Evolutionary conservation across 2,113 vertebrate genomes (phyloP), one percentile per base, ranked within the genome.

Genomic region (Ailuropoda melanoleuca): DNA sequence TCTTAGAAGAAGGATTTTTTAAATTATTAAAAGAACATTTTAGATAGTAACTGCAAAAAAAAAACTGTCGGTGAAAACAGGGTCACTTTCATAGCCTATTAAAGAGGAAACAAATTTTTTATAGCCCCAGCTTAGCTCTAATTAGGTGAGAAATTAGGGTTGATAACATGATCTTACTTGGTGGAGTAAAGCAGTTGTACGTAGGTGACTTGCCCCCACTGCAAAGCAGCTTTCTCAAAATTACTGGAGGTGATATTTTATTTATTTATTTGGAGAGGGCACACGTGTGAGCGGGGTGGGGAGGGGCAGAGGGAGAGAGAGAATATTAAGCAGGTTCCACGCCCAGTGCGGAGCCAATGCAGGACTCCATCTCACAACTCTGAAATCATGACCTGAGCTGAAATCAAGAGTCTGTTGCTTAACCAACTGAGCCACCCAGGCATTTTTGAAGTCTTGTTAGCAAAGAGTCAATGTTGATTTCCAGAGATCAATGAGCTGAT

Each of bases 71-170:
- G 26, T 72, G 23, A 89, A 82, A 94, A 66, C 17, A 82, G 19
- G 64, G 15, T 89, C 55, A 60, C 19, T 95, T 93, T 83, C 75
- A 91, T 50, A 64, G 37, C 3, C 58, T 64, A 62, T 58, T 87
- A 75, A 96, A 93, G 10, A 60, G 13, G n/a, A 96, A 86, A 87
- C 92, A 15, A 70, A 82, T 58, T 23, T 87, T 97, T 84, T 83
- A 80, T 9, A 87, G 66, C 10, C 48, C 68, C 34, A 92, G 78
- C 23, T 92, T 80, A 87, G 39, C 55, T 90, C 66, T 93, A 66
- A 78, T 64, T 60, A 64, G 8, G 7, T 83, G 60, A 80, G 21
- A 60, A 93, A 91, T 83, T 78, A 80, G 46, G 6, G 7, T 24
- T 3, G 2, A 80, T 62, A 68, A n/a, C 9, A 83, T 0, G 0